Base-by-base conservation (phyloP, 2,113 vertebrate species). In the Dromaius novaehollandiae region DNA sequence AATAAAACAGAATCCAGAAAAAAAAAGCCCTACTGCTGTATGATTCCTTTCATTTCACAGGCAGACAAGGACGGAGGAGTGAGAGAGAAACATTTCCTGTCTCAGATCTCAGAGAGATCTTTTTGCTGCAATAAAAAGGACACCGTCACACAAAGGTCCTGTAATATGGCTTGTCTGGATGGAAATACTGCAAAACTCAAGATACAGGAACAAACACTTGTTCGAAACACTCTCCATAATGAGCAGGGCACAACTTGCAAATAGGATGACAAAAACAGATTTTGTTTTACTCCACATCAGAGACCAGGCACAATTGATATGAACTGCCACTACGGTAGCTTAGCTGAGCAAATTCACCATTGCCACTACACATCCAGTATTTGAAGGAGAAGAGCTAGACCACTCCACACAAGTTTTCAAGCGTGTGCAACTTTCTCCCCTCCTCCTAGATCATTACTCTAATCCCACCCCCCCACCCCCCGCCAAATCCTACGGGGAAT, bases 1-100 rank as follows among this genome's bases (percentile, higher is more conserved):
- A 95, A 94, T 95, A 96, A 95, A 90, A 73, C 32, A 86, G 51
- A 90, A 93, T 38, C 76, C 89, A 93, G 88, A 84, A 91, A 95
- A 86, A 74, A 69, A 73, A 90, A 83, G 51, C 71, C 48, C 71
- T 79, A n/a, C 1, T 79, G 70, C 78, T 75, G n/a, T 21, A n/a
- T 38, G 82, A 81, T 60, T 85, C 56, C n/a, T 21, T 78, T 66
- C 2, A 32, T 88, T 90, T 70, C 90, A 44, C 73, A 60, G 66
- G 58, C 20, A 81, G 50, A 38, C 51, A 68, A 70, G 56, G 4
- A 60, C 0, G 1, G 53, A 92, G 74, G 71, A 94, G 40, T 9
- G 30, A 74, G 74, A 95, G 65, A 85, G 36, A 36, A 95, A 78
- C 10, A 7, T 2, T 9, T 77, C 25, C 14, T 74, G 40, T 17